phyloP scores from a whole-genome alignment of 2,113 vertebrate genomes.

The Sorex fumeus region DNA sequence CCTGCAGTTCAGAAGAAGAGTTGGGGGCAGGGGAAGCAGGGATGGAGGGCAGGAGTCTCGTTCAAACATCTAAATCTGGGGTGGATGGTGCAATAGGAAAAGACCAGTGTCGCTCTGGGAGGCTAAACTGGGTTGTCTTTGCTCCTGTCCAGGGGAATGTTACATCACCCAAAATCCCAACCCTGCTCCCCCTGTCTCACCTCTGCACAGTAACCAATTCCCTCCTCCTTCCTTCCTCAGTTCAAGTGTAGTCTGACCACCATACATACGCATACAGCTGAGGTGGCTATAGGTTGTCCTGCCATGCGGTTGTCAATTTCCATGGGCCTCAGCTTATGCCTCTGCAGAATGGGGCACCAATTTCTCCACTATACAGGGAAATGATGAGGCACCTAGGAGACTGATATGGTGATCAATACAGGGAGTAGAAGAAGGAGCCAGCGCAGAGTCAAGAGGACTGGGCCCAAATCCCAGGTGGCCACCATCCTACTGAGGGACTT shows the following conservation, averaged over 20 bases:
- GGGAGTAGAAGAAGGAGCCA: background rate
- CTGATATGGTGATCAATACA: rapidly evolving
- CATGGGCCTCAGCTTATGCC: slow-evolving; percentile 8
- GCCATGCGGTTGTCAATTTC: background rate
- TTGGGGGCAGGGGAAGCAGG: too few species aligned
- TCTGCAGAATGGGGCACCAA: rapidly evolving
- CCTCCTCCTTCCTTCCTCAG: background rate
- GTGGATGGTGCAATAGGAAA: too few species aligned
- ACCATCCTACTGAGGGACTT: too few species aligned
- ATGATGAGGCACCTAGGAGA: background rate
- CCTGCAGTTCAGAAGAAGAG: background rate
- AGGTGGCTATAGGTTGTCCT: rapidly evolving
- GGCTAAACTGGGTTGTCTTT: background rate
- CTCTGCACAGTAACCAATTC: too few species aligned
- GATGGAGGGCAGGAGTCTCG: too few species aligned
- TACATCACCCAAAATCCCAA: background rate
- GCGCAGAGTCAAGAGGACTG: background rate
- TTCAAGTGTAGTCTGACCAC: background rate
- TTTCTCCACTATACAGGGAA: rapidly evolving
- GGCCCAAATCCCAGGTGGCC: background rate
- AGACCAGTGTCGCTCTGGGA: background rate
- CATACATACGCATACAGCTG: rapidly evolving
- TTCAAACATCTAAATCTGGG: background rate
- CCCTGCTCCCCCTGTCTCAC: background rate
- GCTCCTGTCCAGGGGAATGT: background rate